These are phyloP conservation scores for Nematopogon swammerdamellus DNA, from an alignment of 2,888 invertebrate species.

Conservation along the genomic window DNA sequence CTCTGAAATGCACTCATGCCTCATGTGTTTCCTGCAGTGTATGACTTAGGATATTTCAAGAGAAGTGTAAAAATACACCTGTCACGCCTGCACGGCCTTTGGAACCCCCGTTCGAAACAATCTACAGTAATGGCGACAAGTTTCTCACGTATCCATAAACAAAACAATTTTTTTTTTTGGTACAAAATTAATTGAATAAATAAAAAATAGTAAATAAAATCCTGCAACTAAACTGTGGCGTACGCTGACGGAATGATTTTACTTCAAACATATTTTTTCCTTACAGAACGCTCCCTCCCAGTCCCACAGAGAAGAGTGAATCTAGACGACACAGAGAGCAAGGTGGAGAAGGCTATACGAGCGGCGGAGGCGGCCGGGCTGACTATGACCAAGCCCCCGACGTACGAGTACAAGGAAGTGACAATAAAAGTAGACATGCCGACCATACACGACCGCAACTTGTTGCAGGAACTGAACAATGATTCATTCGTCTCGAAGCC, in stretches of 20 bases:
- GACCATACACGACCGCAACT: conserved; percentile 51
- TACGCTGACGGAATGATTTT: conserved; percentile 4
- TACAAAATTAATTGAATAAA: conserved; percentile 30
- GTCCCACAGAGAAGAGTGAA: conserved; percentile 22
- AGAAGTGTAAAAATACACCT: too few species aligned
- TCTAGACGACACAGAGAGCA: conserved; percentile 40
- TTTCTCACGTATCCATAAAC: too few species aligned
- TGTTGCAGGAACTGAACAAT: conserved; percentile 67
- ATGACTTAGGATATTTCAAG: too few species aligned
- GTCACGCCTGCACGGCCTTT: too few species aligned
- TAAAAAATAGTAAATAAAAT: not conserved
- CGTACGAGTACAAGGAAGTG: conserved; percentile 44
- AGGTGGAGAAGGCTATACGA: conserved; percentile 46
- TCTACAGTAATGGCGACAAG: too few species aligned
- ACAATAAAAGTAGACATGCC: conserved; percentile 49
- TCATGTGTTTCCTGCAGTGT: too few species aligned
- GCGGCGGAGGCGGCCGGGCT: conserved; percentile 49
- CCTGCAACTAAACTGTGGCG: conserved; percentile 5
- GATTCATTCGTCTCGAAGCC: conserved; percentile 64
- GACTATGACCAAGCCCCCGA: conserved; percentile 50
- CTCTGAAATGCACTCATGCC: too few species aligned
- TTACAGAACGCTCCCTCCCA: conserved; percentile 2
- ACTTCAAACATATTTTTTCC: conserved; percentile 3
- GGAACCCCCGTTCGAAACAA: too few species aligned
- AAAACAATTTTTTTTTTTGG: too few species aligned